Evolutionary conservation across 2,113 vertebrate genomes (phyloP), one percentile per base, ranked within the genome.

Genomic region (Psammodynastes pulverulentus): DNA sequence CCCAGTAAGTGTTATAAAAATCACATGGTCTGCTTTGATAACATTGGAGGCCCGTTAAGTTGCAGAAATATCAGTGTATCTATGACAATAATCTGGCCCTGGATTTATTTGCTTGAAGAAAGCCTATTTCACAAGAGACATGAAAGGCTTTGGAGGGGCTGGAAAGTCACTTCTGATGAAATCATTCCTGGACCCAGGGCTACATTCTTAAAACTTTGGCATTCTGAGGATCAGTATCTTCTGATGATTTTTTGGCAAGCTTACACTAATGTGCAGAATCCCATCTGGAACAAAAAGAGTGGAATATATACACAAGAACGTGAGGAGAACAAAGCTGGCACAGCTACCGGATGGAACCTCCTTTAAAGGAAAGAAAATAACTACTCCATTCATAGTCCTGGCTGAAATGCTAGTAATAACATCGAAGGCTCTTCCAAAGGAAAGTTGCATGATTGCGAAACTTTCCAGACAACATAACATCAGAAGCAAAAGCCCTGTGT

Each of bases 141-240:
- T 96, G 94, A 96, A 97, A 96, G 93, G 93, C 92, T 95, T 94
- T 94, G 89, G 95, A 46, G 49, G 94, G 95, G 93, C 96, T 97
- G 96, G 96, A 96, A 97, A 96, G 96, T 96, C 95, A 94, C 87
- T 87, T 96, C 94, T 96, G 93, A 95, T 96, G 95, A 95, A 97
- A 97, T 96, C 95, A 95, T 79, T 92, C 93, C 89, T 92, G 34
- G 92, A 94, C 93, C 92, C 94, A 94, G 91, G 91, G 90, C 84
- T 92, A 62, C 95, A 93, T 95, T 92, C 94, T 94, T 96, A 92
- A 87, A 84, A 94, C 92, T 96, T 93, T 92, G 93, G 93, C 95
- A 95, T 95, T 95, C 93, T 95, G 95, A 95, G 94, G 94, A 93
- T 91, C 15, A 93, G 94, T 90, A 94, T 92, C 85, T 94, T 94